phyloP scores from a whole-genome alignment of 2,888 invertebrate species.

The Mantis religiosa region DNA sequence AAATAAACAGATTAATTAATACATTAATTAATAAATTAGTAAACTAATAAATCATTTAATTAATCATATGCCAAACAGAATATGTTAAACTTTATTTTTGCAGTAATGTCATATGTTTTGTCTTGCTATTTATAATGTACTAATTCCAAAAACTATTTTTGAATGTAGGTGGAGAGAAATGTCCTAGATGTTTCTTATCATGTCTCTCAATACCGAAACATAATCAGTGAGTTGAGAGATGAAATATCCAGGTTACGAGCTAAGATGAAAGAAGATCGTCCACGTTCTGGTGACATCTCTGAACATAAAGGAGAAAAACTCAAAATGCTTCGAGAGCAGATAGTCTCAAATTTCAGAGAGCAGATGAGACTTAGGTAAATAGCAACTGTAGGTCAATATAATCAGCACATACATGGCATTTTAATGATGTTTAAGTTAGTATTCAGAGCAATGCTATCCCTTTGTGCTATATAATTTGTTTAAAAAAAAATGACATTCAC shows the following conservation, averaged over 20 bases:
- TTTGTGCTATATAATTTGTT: too few relatives aligned
- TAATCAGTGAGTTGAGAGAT: constrained; percentile 75
- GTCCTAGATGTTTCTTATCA: constrained; percentile 67
- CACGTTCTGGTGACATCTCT: background rate
- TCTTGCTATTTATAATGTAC: background rate
- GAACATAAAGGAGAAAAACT: constrained; percentile 31
- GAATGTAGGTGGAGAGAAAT: constrained; percentile 58
- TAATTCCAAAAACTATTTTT: background rate
- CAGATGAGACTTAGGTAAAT: constrained; percentile 77
- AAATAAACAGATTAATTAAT: too few relatives aligned
- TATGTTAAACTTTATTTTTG: too few relatives aligned
- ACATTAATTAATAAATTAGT: too few relatives aligned
- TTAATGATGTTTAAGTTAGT: too few relatives aligned
- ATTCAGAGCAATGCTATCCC: too few relatives aligned
- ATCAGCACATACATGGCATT: too few relatives aligned
- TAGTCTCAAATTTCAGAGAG: constrained; percentile 84
- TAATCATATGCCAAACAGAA: too few relatives aligned
- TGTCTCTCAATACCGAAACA: constrained; percentile 78
- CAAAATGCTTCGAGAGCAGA: constrained; percentile 66
- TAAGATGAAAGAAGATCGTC: constrained; percentile 69
- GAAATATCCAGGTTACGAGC: constrained; percentile 75
- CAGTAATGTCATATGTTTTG: too few relatives aligned
- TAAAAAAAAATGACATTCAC: too few relatives aligned
- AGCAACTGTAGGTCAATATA: background rate
- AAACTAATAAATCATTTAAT: too few relatives aligned